Percentiles rank a stretch among this genome's conserved stretches.
Conservation (phyloP, 2,888 invertebrate species). For the Polyommatus iphigenia region DNA sequence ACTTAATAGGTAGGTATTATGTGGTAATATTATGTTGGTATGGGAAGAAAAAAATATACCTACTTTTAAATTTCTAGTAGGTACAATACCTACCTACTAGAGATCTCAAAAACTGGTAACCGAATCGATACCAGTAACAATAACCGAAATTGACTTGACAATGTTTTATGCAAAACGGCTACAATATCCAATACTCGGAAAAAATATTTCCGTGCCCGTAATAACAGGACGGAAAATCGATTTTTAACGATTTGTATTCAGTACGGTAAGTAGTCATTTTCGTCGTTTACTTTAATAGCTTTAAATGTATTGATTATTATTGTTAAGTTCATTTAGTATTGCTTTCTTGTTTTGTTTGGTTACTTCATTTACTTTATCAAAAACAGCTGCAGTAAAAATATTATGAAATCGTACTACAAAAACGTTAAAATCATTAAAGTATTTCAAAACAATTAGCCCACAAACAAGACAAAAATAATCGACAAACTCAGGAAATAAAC, state of each 20-base stretch:
- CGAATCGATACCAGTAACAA: neutral
- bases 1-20: too few relatives aligned
- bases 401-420: too few relatives aligned
- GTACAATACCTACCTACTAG: too few relatives aligned
- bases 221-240: conserved; percentile 17
- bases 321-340: neutral
- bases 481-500: neutral
- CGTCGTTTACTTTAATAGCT: conserved; percentile 17
- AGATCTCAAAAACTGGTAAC: too few relatives aligned
- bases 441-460: neutral
- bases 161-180: conserved; percentile 21
- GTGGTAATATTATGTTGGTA: too few relatives aligned
- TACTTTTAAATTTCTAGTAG: too few relatives aligned
- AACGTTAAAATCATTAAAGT: too few relatives aligned
- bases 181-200: conserved; percentile 23
- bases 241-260: conserved; percentile 7
- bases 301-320: neutral
- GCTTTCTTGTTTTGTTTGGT: neutral
- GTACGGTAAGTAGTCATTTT: conserved; percentile 14
- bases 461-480: neutral
- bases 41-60: too few relatives aligned
- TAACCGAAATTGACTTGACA: conserved; percentile 4
- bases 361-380: neutral
- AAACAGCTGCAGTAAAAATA: too few relatives aligned
- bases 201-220: conserved; percentile 14